These are phyloP conservation scores for Eupithecia pulchellata DNA, from an alignment of 2,888 invertebrate species.

Conservation along the genomic window DNA sequence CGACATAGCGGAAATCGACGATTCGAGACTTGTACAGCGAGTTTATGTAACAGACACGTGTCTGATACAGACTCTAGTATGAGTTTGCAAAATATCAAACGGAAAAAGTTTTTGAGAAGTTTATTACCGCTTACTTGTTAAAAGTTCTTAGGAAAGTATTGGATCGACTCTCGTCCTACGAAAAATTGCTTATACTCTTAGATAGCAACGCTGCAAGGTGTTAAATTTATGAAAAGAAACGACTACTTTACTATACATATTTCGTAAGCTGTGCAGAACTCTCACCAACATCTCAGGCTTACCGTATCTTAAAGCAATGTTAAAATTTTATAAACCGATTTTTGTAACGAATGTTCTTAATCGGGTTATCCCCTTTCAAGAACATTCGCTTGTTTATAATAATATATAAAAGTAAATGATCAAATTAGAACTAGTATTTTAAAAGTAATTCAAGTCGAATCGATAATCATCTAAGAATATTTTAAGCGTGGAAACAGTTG, in stretches of 20 bases:
- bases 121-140: not conserved
- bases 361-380: too few species aligned
- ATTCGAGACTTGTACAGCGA: not conserved
- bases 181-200: not conserved
- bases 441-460: too few species aligned
- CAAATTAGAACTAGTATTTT: too few species aligned
- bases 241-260: not conserved
- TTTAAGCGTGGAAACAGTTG: not conserved
- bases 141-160: not conserved
- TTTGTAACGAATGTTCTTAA: too few species aligned
- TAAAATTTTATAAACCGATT: too few species aligned
- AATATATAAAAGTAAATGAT: too few species aligned
- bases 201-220: too few species aligned
- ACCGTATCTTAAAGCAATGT: too few species aligned
- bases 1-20: not conserved
- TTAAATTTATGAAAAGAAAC: not conserved
- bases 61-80: not conserved
- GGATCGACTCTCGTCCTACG: not conserved
- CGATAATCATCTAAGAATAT: not conserved
- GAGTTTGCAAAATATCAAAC: not conserved
- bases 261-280: not conserved
- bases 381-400: too few species aligned
- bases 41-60: conserved; percentile 1
- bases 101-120: not conserved
- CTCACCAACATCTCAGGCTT: not conserved